phyloP scores from a whole-genome alignment of 2,113 vertebrate species.

The Melanerpes aurifrons region DNA sequence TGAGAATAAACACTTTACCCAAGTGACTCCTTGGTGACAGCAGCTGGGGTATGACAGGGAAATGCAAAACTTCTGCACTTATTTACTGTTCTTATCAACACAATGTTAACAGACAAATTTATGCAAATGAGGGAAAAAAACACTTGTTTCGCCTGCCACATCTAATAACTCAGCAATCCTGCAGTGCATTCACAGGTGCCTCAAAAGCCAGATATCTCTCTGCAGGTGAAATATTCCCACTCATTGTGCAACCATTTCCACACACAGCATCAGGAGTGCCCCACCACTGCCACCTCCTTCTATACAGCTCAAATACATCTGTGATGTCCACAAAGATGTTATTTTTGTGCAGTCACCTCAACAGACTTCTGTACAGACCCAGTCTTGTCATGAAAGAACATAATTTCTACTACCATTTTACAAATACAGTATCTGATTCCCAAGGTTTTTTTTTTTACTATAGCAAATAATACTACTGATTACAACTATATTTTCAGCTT shows the following conservation, averaged over 20 bases:
- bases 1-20: background rate
- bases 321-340: background rate
- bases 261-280: background rate
- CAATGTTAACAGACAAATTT: background rate
- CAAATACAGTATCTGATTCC: background rate
- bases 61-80: background rate
- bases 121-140: background rate
- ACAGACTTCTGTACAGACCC: background rate
- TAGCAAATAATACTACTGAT: background rate
- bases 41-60: background rate
- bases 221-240: background rate
- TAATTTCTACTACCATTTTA: background rate
- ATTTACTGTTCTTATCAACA: background rate
- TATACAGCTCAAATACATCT: background rate
- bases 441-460: background rate
- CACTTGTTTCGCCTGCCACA: background rate
- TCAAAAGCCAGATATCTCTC: background rate
- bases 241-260: background rate
- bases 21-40: background rate
- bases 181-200: background rate
- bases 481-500: background rate
- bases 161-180: background rate
- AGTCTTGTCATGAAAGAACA: background rate
- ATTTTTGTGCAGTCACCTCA: background rate
- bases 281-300: background rate